Conservation (phyloP, 2,888 invertebrate species). For the Tricholauxania praeusta region DNA sequence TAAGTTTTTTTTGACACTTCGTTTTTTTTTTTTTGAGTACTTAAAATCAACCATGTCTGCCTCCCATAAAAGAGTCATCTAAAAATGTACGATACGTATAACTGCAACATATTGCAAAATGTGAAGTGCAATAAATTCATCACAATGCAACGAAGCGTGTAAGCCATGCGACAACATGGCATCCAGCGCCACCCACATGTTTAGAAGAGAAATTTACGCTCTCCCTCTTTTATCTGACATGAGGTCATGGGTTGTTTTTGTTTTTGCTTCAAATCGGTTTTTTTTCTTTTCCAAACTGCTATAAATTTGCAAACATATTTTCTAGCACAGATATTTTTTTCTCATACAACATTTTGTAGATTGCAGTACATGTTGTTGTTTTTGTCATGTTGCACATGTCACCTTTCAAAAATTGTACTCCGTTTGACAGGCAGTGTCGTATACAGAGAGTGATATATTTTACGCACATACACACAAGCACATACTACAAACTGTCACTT, state of each 20-base stretch:
- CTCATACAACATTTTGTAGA: too few species aligned
- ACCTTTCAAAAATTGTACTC: conserved; percentile 38
- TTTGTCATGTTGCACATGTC: conserved; percentile 35
- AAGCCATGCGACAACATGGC: conserved; percentile 27
- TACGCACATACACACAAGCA: neutral
- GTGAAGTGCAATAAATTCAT: conserved; percentile 66
- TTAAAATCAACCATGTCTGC: too few species aligned
- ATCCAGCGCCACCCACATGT: conserved; percentile 9
- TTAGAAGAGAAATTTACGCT: neutral
- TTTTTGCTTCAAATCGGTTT: conserved; percentile 16
- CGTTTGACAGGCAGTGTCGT: conserved; percentile 27
- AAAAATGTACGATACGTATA: neutral
- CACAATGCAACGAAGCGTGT: conserved; percentile 45
- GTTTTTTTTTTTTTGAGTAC: too few species aligned
- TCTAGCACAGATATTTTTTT: neutral
- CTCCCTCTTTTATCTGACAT: neutral
- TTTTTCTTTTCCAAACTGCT: conserved; percentile 7
- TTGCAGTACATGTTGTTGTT: conserved; percentile 12
- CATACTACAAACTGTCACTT: conserved; percentile 3
- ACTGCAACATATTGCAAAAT: conserved; percentile 24
- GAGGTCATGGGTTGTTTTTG: conserved; percentile 8
- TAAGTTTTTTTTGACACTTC: too few species aligned
- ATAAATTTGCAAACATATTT: conserved; percentile 34
- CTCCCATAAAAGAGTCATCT: neutral
- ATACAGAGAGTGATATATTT: conserved; percentile 27